Conservation (phyloP, 2,888 invertebrate species). For the Cephus pygmeus region DNA sequence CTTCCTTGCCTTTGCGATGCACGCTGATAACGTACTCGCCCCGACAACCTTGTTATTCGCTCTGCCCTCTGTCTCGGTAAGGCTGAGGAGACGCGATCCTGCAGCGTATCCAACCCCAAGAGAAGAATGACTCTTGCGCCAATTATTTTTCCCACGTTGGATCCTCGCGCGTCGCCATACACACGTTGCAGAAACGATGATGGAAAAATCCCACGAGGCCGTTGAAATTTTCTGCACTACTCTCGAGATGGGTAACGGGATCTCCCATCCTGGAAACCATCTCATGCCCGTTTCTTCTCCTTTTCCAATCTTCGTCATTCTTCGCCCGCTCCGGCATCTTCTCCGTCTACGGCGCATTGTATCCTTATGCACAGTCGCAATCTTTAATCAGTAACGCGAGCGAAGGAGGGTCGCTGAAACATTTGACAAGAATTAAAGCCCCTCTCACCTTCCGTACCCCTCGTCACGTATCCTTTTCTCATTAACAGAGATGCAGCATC, state of each 20-base stretch:
- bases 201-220: neutral
- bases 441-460: neutral
- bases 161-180: neutral
- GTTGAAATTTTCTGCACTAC: neutral
- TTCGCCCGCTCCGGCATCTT: neutral
- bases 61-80: neutral
- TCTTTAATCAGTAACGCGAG: neutral
- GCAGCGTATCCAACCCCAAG: neutral
- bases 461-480: slow-evolving; percentile 42
- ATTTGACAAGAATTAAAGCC: neutral
- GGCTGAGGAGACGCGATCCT: neutral
- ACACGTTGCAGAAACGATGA: neutral
- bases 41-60: slow-evolving; percentile 49
- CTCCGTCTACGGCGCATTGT: neutral
- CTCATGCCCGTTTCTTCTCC: neutral
- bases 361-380: neutral
- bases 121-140: neutral
- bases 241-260: neutral
- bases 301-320: neutral
- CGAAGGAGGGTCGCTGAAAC: neutral
- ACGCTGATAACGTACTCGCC: slow-evolving; percentile 20
- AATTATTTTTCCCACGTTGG: neutral
- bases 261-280: neutral
- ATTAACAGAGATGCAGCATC: slow-evolving; percentile 38
- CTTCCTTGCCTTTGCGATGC: slow-evolving; percentile 33